A percentile compares a stretch with the other conserved stretches of the same genome.
Conservation (phyloP, 2,113 vertebrate species). For the Cyanoramphus novaezelandiae region DNA sequence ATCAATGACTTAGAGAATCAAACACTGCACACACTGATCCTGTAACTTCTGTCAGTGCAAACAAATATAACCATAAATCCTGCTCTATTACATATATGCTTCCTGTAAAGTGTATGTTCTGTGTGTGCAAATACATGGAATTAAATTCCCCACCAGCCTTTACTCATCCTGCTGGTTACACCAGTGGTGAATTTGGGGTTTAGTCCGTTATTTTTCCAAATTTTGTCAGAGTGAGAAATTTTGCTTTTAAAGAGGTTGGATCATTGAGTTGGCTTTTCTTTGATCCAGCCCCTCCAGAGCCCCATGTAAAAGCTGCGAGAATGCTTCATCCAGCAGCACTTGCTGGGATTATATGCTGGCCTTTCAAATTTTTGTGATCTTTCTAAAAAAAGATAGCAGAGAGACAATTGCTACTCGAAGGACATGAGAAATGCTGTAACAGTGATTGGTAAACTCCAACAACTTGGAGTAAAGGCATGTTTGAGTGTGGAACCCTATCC, state of each 20-base stretch:
- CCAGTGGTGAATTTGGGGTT: background rate
- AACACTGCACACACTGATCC: background rate
- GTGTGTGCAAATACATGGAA: background rate
- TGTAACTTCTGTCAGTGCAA: background rate
- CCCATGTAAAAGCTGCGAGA: background rate
- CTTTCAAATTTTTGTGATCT: background rate
- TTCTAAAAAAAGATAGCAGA: background rate
- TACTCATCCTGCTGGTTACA: background rate
- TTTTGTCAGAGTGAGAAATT: background rate
- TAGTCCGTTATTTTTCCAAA: background rate
- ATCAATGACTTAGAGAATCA: background rate
- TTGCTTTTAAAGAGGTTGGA: background rate
- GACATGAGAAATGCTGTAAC: background rate
- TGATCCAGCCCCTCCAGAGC: background rate
- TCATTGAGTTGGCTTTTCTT: background rate
- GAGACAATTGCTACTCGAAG: background rate
- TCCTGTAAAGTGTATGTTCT: background rate
- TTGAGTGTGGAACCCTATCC: background rate
- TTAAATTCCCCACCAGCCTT: background rate
- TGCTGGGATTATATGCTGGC: background rate
- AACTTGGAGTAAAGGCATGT: background rate
- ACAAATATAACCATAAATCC: background rate
- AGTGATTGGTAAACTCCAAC: background rate
- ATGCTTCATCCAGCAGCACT: background rate
- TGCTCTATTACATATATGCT: background rate